These are phyloP conservation scores for Hydrotaea cyrtoneurina DNA, from an alignment of 2,888 invertebrate genomes.

Conservation along the genomic window DNA sequence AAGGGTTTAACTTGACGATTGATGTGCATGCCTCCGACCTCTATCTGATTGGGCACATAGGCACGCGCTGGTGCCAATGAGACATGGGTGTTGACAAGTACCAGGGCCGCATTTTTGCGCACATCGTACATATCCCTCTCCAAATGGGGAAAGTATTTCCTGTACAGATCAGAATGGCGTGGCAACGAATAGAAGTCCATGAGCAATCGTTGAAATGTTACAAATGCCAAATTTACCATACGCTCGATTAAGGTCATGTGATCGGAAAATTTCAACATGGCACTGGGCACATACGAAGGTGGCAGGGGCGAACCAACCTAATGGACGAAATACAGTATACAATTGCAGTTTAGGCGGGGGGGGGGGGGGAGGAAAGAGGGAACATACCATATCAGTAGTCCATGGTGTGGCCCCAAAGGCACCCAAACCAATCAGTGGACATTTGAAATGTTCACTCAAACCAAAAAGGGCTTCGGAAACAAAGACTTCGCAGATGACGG, in stretches of 20 bases:
- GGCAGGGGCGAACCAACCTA: conserved; percentile 76
- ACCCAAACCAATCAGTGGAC: conserved; percentile 75
- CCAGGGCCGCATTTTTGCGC: conserved; percentile 74
- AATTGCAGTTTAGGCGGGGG: too few species aligned
- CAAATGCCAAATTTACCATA: conserved; percentile 75
- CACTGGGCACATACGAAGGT: conserved; percentile 77
- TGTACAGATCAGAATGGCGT: conserved; percentile 73
- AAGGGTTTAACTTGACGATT: conserved; percentile 74
- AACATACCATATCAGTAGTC: conserved; percentile 75
- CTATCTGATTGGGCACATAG: conserved; percentile 79
- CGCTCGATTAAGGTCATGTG: conserved; percentile 79
- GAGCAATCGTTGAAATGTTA: conserved; percentile 71
- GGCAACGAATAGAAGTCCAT: conserved; percentile 75
- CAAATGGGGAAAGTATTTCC: conserved; percentile 74
- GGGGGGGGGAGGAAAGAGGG: too few species aligned
- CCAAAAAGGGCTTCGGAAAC: conserved; percentile 79
- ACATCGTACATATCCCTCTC: conserved; percentile 73
- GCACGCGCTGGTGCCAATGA: conserved; percentile 77
- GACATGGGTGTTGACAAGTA: conserved; percentile 78
- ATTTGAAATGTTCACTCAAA: conserved; percentile 76
- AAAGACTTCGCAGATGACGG: conserved; percentile 79
- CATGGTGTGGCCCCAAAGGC: conserved; percentile 76
- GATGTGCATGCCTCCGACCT: conserved; percentile 80
- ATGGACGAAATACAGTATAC: conserved; percentile 47
- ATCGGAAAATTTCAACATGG: conserved; percentile 74